A percentile compares a stretch with the other conserved stretches of the same genome.
These are phyloP conservation scores for Pollenia amentaria DNA, from an alignment of 2,888 invertebrate genomes.

Conservation along the genomic window DNA sequence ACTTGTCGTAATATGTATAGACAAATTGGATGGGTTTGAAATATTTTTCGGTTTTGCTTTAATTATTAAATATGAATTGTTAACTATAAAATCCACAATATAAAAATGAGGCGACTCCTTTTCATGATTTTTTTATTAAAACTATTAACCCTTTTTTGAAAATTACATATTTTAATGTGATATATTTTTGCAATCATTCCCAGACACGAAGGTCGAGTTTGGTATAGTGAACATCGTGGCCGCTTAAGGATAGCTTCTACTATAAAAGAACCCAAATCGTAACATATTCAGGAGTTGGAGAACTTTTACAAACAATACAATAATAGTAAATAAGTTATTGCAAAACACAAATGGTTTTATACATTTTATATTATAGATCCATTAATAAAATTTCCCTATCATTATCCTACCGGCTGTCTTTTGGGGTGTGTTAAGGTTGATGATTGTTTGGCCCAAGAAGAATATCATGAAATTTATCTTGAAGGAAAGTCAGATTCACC, in stretches of 20 bases:
- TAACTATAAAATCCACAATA: too few species aligned
- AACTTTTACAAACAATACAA: conserved; percentile 88
- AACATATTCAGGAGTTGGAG: conserved; percentile 89
- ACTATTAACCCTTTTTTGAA: too few species aligned
- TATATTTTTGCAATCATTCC: background rate
- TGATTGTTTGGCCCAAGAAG: conserved; percentile 94
- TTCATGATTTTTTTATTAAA: too few species aligned
- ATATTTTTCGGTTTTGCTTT: too few species aligned
- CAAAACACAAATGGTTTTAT: conserved; percentile 73
- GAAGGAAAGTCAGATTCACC: conserved; percentile 94
- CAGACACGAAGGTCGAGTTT: conserved; percentile 96
- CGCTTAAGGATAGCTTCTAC: conserved; percentile 97
- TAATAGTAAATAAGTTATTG: conserved; percentile 85
- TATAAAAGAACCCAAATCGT: conserved; percentile 89
- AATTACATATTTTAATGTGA: too few species aligned
- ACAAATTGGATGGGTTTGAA: too few species aligned
- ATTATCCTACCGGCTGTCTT: conserved; percentile 94
- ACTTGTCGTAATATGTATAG: too few species aligned
- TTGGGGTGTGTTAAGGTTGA: conserved; percentile 94
- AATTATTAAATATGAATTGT: too few species aligned
- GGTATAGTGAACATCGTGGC: conserved; percentile 96
- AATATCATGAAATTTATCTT: conserved; percentile 91
- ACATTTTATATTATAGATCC: conserved; percentile 85
- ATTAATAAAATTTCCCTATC: conserved; percentile 90
- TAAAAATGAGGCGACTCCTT: too few species aligned